Evolutionary conservation across 1,140 invertebrate species (phyloP), one percentile per base, ranked within the genome.

Genomic region (Chymomyza costata): DNA sequence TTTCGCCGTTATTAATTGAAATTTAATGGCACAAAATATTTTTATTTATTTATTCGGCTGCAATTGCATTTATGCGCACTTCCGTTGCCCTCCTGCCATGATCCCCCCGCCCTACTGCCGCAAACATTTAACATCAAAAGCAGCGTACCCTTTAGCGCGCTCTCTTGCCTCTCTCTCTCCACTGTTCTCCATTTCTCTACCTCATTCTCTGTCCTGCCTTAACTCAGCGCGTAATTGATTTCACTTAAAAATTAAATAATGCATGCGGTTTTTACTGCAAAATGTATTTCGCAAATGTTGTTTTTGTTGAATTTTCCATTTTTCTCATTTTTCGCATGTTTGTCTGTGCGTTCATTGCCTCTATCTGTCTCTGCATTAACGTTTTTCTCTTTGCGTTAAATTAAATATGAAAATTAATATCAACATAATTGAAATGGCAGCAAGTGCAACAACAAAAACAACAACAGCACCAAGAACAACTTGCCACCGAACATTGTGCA

Each of bases 241-340:
- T 82, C 76, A 82, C 78, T 82, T 82, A 82, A 82, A 82, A 82
- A 71, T 82, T 82, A 82, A 82, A 82, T 82, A 82, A 82, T 82
- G 53, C 66, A 82, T 82, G 78, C 66, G 76, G 73, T 80, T 80
- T 80, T 80, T 65, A 80, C 67, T 80, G 73, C 65, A 80, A 80
- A 80, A 80, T 80, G 73, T 48, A 73, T 80, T 80, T 80, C 40
- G 46, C 50, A 80, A 80, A 76, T 66, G 54, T 34, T 49, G 21
- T 55, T 35, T 25, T 16, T 48, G 15, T 38, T 45, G 34, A 13
- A 34, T 19, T 13, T 16, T 38, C 10, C 44, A 15, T 32, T 34
- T 34, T 34, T 34, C 32, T 34, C 21, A 8, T 8, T 25, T 17
- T 28, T n/a, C 8, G 10, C 13, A 1, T 21, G 11, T 18, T 31